Evolutionary conservation across 2,797 vertebrate genomes (phyloP).

Genomic region (Neosalanx taihuensis): DNA sequence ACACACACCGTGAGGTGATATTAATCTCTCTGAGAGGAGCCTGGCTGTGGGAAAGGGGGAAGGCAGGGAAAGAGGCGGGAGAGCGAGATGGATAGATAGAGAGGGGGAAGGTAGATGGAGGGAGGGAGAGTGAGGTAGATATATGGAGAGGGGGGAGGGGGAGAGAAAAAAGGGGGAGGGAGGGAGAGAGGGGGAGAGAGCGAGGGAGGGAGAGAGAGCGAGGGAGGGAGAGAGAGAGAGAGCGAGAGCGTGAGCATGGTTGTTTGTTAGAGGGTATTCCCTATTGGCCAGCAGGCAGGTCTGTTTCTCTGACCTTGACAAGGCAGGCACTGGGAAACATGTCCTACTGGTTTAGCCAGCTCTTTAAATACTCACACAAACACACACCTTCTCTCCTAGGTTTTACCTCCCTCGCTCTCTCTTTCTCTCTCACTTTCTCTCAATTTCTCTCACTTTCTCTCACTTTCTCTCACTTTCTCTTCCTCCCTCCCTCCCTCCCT

Average conservation of each 20-base stretch:
- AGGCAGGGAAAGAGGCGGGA: neutral
- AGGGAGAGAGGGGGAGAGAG: neutral
- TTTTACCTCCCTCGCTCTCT: slow-evolving; percentile 14
- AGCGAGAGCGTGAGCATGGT: slow-evolving; percentile 8
- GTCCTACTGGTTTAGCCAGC: slow-evolving; percentile 40
- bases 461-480: slow-evolving; percentile 9
- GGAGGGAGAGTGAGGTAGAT: neutral
- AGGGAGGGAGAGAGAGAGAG: slow-evolving; percentile 3
- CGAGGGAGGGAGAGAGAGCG: neutral
- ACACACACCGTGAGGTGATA: neutral
- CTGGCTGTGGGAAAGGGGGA: neutral
- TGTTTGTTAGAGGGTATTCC: neutral
- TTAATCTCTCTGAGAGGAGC: neutral
- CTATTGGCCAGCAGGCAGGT: slow-evolving; percentile 25
- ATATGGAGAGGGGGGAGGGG: too few relatives aligned
- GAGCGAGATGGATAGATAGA: neutral
- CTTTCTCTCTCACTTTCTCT: slow-evolving; percentile 14
- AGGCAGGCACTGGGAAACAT: slow-evolving; percentile 64
- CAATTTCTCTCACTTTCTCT: slow-evolving; percentile 10
- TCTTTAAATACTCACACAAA: slow-evolving; percentile 15
- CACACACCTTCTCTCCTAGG: slow-evolving; percentile 31
- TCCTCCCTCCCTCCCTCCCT: slow-evolving; percentile 10
- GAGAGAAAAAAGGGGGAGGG: too few relatives aligned
- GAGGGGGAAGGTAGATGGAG: neutral
- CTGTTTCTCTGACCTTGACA: slow-evolving; percentile 40